A percentile compares a stretch with the other conserved stretches of the same genome.
phyloP scores from a whole-genome alignment of 2,888 invertebrate species.

The Ernsta delagoae region DNA sequence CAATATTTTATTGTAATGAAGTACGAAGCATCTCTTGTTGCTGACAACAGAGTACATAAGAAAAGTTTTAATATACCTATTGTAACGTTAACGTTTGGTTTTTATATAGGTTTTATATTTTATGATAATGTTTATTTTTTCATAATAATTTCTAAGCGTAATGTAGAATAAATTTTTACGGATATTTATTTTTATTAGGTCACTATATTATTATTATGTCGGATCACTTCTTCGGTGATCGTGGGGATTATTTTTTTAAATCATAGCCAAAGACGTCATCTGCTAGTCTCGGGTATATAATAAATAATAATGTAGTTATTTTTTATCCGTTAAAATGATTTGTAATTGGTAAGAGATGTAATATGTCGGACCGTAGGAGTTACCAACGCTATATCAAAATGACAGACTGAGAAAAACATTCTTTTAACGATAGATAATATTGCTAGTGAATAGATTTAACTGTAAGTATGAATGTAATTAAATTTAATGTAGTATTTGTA shows the following conservation, averaged over 20 bases:
- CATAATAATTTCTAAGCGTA: slow-evolving; percentile 41
- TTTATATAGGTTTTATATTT: slow-evolving; percentile 39
- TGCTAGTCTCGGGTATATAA: slow-evolving; percentile 74
- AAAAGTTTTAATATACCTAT: slow-evolving; percentile 26
- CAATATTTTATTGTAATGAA: slow-evolving; percentile 29
- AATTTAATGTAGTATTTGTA: slow-evolving; percentile 25
- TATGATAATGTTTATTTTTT: slow-evolving; percentile 36
- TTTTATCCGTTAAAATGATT: slow-evolving; percentile 65
- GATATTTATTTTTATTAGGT: slow-evolving; percentile 40
- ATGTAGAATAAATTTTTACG: slow-evolving; percentile 35
- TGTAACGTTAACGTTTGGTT: slow-evolving; percentile 12
- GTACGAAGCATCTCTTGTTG: slow-evolving; percentile 18
- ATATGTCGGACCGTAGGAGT: slow-evolving; percentile 57
- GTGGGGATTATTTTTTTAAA: slow-evolving; percentile 45
- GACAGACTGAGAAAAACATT: slow-evolving; percentile 59
- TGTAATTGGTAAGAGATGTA: slow-evolving; percentile 46
- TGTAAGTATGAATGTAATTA: slow-evolving; percentile 7
- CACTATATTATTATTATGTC: not conserved
- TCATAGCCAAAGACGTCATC: slow-evolving; percentile 77
- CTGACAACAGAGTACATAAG: slow-evolving; percentile 31
- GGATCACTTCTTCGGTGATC: slow-evolving; percentile 5
- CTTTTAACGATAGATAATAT: slow-evolving; percentile 48
- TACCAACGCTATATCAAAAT: slow-evolving; percentile 69
- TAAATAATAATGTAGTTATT: slow-evolving; percentile 73
- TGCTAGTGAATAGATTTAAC: slow-evolving; percentile 46